A percentile compares a stretch with the other conserved stretches of the same genome.
These are phyloP conservation scores for Tichodroma muraria DNA, from an alignment of 2,113 vertebrate genomes.

Conservation along the genomic window DNA sequence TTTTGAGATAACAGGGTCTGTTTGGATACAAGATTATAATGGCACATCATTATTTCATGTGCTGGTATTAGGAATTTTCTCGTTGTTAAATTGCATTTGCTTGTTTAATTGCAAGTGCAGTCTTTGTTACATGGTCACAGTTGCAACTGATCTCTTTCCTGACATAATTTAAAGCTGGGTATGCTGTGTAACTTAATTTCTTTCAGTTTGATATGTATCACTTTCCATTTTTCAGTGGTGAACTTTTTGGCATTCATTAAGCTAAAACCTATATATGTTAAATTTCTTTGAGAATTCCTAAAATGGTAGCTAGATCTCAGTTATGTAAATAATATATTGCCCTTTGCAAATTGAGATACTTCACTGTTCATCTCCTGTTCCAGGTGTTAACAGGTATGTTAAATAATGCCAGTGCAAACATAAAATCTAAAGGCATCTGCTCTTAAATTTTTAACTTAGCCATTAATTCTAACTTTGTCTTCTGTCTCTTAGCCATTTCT, in stretches of 20 bases:
- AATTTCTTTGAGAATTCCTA: background rate
- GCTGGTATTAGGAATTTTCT: background rate
- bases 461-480: constrained; percentile 21
- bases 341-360: background rate
- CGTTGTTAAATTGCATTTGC: background rate
- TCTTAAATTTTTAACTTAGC: constrained; percentile 34
- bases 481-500: background rate
- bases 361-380: background rate
- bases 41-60: background rate
- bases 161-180: background rate
- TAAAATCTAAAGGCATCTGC: constrained; percentile 4
- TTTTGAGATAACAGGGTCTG: background rate
- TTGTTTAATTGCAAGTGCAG: constrained; percentile 5
- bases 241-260: background rate
- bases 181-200: background rate
- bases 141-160: background rate
- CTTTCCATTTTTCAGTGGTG: background rate
- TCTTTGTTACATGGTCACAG: background rate
- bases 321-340: constrained; percentile 6
- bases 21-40: background rate
- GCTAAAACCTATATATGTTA: background rate
- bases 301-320: background rate
- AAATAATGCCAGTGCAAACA: constrained; percentile 8
- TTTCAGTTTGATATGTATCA: background rate
- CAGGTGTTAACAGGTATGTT: constrained; percentile 18